Evolutionary conservation across 2,113 vertebrate genomes (phyloP).

Genomic region (Salvelinus alpinus): DNA sequence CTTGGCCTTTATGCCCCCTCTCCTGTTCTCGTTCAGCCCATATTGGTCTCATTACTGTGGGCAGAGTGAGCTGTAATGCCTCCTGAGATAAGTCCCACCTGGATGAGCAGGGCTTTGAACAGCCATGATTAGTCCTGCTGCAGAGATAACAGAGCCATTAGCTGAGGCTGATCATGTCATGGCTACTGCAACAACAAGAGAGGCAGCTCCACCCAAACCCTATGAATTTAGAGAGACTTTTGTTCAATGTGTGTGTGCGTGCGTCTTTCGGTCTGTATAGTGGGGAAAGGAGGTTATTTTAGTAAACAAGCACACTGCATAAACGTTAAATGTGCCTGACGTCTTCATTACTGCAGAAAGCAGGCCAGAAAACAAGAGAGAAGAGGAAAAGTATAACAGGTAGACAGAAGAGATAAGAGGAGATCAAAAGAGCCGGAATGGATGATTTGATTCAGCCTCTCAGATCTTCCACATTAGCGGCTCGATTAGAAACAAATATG

Average conservation of each 20-base stretch:
- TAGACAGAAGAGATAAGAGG: slow-evolving; percentile 59
- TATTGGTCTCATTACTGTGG: slow-evolving; percentile 52
- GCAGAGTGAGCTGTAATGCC: slow-evolving; percentile 57
- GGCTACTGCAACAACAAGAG: slow-evolving; percentile 60
- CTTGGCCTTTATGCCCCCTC: slow-evolving; percentile 38
- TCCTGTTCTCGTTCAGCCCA: slow-evolving; percentile 22
- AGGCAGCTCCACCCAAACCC: slow-evolving; percentile 25
- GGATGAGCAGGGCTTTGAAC: slow-evolving; percentile 58
- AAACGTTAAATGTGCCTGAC: slow-evolving; percentile 70
- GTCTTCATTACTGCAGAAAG: slow-evolving; percentile 69
- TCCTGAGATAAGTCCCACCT: slow-evolving; percentile 64
- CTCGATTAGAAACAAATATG: slow-evolving; percentile 71
- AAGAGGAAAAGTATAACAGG: slow-evolving; percentile 55
- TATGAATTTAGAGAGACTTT: slow-evolving; percentile 15
- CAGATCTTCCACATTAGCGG: slow-evolving; percentile 74
- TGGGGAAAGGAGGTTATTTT: slow-evolving; percentile 42
- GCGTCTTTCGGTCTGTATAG: background rate
- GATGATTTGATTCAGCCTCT: slow-evolving; percentile 71
- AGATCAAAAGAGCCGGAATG: slow-evolving; percentile 71
- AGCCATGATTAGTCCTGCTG: slow-evolving; percentile 58
- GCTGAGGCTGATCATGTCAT: slow-evolving; percentile 60
- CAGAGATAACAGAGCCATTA: slow-evolving; percentile 69
- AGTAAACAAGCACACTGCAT: slow-evolving; percentile 55
- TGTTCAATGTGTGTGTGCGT: background rate
- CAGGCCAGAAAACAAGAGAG: slow-evolving; percentile 35